Evolutionary conservation across 2,113 vertebrate genomes (phyloP), one percentile per base, ranked within the genome.

Genomic region (Ardeotis arabs): DNA sequence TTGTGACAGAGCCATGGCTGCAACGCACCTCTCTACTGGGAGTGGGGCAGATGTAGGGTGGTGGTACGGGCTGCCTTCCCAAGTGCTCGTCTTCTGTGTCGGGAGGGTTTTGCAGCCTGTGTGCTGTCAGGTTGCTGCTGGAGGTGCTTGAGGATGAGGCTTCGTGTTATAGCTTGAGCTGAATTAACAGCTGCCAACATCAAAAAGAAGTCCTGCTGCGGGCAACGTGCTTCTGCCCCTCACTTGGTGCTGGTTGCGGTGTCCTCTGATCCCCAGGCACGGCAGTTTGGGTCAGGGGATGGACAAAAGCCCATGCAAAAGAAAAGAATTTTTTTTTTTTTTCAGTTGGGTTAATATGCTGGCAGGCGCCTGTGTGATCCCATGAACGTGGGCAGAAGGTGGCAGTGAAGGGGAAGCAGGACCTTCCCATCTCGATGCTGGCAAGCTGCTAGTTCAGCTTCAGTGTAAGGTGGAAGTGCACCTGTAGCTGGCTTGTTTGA

Each of bases 151-250:
- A 73, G 63, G 86, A 93, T 74, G 83, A 76, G 72, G 85, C 50
- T 93, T 97, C 79, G 4, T 88, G 90, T 96, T 88, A 62, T 86
- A 50, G 83, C 92, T 92, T 95, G 96, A 96, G 85, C 68, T 0
- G 2, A 66, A 83, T 62, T 77, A 80, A 58, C 79, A 96, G 88
- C 92, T 90, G 90, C 90, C 89, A 86, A 88, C 79, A 69, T 67
- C 90, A 90, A 79, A 92, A 73, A 88, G 85, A 62, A 88, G 94
- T 81, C 94, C 95, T 85, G 86, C 95, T 92, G 85, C 90, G 88
- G 92, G 95, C 79, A 80, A 47, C 4, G 63, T 23, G 63, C 85
- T 79, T 77, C 87, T 84, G 77, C 77, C 87, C 90, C 82, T 84
- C 1, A 2, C 80, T 80, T 23, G 33, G 55, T 60, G 50, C 33